Base-by-base conservation (phyloP, 2,888 invertebrate genomes). In the Lasioglossum calceatum region DNA sequence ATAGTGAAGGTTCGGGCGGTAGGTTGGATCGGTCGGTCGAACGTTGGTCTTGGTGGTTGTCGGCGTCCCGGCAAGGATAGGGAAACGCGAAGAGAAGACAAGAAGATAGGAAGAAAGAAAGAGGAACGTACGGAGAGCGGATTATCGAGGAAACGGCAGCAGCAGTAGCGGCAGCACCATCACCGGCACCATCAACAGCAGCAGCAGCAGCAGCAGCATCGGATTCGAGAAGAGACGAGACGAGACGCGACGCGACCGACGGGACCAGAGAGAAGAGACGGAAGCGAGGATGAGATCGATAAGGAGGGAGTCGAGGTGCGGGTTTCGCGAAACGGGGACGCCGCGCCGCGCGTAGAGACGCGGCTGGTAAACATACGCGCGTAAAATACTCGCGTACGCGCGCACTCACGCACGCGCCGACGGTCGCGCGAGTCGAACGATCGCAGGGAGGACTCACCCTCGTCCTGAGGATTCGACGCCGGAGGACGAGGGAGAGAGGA, bases 211-310 rank as follows among this genome's bases (percentile, higher is more conserved):
- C 36, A 70, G 70, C 23, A 70, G 70, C 36, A 23, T 23, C 39
- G 70, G 19, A 67, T 36, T 67, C 8, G 67, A 67, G 67, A 61
- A 32, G 70, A 81, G 32, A 47, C 84, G 84, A 61, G 27, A 27
- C 58, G n/a, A n/a, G n/a, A n/a, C n/a, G n/a, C n/a, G 58, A 61
- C 61, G 61, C 81, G 84, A 77, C 85, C 85, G 86, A 87, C 86
- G 90, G 86, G 76, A 86, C 79, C 82, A 77, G 83, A 80, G 83
- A 84, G 86, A 86, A 86, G 87, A 83, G 85, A 81, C 85, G 88
- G 85, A 81, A 84, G 88, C 79, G 83, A 87, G 88, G 85, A 92
- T 92, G 92, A 90, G 91, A 93, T 93, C 94, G 92, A 94, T 93
- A 92, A 90, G 91, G 79, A 91, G 90, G 79, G 84, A 86, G 82